Base-by-base conservation (phyloP, 2,113 vertebrate species). In the Ifrita kowaldi region DNA sequence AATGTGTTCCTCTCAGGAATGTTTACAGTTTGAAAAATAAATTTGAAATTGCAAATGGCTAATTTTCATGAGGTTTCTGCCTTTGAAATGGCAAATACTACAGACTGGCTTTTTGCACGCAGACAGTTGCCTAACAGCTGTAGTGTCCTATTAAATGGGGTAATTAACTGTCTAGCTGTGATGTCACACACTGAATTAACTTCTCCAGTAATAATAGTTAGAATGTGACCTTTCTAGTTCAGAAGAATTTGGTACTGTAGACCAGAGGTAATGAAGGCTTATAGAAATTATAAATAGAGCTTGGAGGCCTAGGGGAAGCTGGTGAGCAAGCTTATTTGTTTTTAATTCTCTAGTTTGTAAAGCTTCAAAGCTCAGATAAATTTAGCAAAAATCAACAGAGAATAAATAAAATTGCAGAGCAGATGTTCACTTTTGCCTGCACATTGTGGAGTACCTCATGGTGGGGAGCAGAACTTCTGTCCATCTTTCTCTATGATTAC, bases 211-310 rank as follows among this genome's bases (percentile, higher is more conserved):
- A 92, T 94, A 96, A 89, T 9, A 92, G 57, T 52, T 92, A 94
- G 93, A 96, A 95, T 90, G 86, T 94, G 83, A 91, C 44, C 87
- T 92, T 96, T 97, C 60, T 78, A 83, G 30, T 81, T 89, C 69
- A 88, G 83, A 95, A 88, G 74, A 96, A 93, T 76, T 63, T 97
- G 73, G 94, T 93, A 80, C 64, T 81, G 76, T 75, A 75, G 69
- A 74, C 50, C 70, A 90, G 57, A 93, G 65, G 39, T 93, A 86
- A 90, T 50, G 75, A 87, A 77, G 52, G 69, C 68, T 90, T 90
- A 87, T 17, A 82, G 85, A 81, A 92, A 94, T 93, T 96, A 91
- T 91, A 95, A 97, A 90, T 92, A 95, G 87, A 91, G 27, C 63
- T 76, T n/a, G 62, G 65, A 76, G 49, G 65, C 62, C 84, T 57